Base-by-base conservation (phyloP, 2,113 vertebrate species). In the Talpa occidentalis region DNA sequence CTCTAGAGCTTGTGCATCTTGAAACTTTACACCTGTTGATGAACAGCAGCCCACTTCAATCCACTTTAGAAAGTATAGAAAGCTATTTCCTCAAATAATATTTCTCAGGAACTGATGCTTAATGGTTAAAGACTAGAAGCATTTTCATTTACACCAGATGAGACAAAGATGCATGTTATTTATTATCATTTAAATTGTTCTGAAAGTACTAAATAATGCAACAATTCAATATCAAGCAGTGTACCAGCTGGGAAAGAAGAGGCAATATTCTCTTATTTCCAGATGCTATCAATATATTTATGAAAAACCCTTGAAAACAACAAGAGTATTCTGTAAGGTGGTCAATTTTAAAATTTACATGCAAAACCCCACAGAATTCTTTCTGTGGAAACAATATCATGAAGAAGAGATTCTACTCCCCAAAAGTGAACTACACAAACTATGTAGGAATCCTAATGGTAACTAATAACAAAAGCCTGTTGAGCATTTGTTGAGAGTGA, bases 111-210 rank as follows among this genome's bases (percentile, higher is more conserved):
- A 78, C 6, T 40, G 74, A n/a, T 56, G 49, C 30, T 91, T 62
- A 69, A 42, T 52, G 49, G 44, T 56, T 32, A 94, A 84, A 90
- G 60, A 35, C 80, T 79, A 72, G 80, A 35, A 69, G 28, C 4
- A 32, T 83, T 79, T 87, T 87, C 86, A 88, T 79, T 88, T 73
- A 32, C 6, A 73, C 70, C 12, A 47, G 62, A 54, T 32, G 28
- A 82, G 22, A 67, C 15, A 73, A 67, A 2, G 40, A 49, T 88
- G 15, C 52, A 81, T 2, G 0, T 70, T 88, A 62, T 81, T 93
- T 84, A 70, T 66, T 74, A 91, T 28, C 56, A 42, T 91, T 93
- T 88, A 44, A 74, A 83, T 81, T 91, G 56, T 54, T 84, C n/a
- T 32, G 21, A 64, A 77, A 28, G 84, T 89, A 79, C 62, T 70